These are phyloP conservation scores for Saiga tatarica DNA, from an alignment of 2,113 vertebrate species.

Conservation along the genomic window DNA sequence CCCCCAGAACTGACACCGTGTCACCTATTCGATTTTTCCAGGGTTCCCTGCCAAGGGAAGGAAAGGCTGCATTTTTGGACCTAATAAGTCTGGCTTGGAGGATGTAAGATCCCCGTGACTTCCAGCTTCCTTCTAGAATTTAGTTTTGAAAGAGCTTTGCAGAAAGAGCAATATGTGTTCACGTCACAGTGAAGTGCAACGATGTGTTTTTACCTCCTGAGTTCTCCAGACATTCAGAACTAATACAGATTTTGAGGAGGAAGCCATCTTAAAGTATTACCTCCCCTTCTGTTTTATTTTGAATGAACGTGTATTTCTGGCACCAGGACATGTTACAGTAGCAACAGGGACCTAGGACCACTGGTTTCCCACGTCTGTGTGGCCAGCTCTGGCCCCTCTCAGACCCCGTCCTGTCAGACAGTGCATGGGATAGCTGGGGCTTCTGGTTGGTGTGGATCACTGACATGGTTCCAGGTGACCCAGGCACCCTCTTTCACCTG, in stretches of 20 bases:
- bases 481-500: neutral
- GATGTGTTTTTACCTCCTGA: neutral
- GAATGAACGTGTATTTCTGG: neutral
- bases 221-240: neutral
- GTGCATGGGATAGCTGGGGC: neutral
- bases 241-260: neutral
- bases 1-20: neutral
- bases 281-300: neutral
- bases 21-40: neutral
- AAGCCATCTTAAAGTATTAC: neutral
- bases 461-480: neutral
- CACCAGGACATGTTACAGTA: neutral
- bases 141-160: neutral
- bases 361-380: fast-evolving
- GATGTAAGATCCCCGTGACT: neutral
- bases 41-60: neutral
- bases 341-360: too few relatives aligned
- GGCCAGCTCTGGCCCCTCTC: neutral
- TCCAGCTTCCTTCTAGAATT: neutral
- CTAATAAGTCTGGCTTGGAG: neutral
- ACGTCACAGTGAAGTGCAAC: neutral
- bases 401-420: neutral
- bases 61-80: neutral
- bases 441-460: neutral
- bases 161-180: neutral